Conservation (phyloP, 2,113 vertebrate species). For the Odocoileus hemionus region DNA sequence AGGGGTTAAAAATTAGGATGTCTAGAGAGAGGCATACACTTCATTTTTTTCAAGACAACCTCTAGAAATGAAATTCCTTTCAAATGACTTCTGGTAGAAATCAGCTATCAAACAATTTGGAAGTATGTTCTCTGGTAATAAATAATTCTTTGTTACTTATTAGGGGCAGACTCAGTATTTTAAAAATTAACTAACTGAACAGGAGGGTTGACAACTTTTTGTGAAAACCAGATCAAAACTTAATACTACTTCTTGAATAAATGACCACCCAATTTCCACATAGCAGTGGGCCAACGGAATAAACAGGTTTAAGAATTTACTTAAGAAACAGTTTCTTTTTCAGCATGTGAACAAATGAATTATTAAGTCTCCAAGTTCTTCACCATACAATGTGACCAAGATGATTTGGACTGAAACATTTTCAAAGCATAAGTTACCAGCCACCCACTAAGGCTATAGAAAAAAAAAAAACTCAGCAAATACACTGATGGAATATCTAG, state of each 20-base stretch:
- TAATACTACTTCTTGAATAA: background rate
- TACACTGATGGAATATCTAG: background rate
- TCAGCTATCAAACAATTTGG: background rate
- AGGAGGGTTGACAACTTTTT: background rate
- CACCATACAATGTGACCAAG: background rate
- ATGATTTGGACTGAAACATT: slow-evolving; percentile 7
- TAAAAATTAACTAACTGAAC: slow-evolving; percentile 1
- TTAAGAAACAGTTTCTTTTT: background rate
- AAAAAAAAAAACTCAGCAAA: background rate
- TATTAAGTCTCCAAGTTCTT: slow-evolving; percentile 14
- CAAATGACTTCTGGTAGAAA: slow-evolving; percentile 22
- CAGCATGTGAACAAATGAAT: background rate
- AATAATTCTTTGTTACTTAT: background rate
- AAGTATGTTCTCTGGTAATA: slow-evolving; percentile 31
- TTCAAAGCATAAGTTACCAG: slow-evolving; percentile 35
- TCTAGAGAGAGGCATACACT: background rate
- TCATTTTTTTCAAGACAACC: slow-evolving; percentile 30
- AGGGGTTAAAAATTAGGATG: background rate
- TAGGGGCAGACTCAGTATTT: background rate
- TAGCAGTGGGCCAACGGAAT: background rate
- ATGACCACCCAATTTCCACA: background rate
- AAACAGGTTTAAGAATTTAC: background rate
- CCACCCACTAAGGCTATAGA: background rate
- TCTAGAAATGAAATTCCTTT: slow-evolving; percentile 43
- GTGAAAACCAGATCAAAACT: slow-evolving; percentile 18